Percentiles rank a stretch among this genome's conserved stretches.
Evolutionary conservation across 2,797 vertebrate genomes (phyloP).

Genomic region (Esox lucius): DNA sequence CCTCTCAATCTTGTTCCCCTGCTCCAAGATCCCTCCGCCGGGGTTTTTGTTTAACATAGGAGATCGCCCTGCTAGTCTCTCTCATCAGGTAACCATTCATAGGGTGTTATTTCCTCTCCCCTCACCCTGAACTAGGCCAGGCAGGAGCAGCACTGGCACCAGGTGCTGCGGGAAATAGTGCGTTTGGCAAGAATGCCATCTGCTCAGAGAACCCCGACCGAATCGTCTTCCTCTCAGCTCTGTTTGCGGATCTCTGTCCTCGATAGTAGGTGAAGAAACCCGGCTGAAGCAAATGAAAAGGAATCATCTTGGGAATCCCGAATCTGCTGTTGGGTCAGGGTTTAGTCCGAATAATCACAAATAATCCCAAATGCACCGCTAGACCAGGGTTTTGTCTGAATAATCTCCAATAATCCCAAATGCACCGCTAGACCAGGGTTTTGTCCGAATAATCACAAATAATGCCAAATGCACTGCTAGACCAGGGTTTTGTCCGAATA

Average conservation of each 20-base stretch:
- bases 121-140: conserved; percentile 40
- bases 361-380: too few species aligned
- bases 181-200: not conserved
- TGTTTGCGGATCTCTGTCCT: not conserved
- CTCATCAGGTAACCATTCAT: conserved; percentile 25
- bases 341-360: too few species aligned
- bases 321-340: not conserved
- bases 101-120: conserved; percentile 51
- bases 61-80: conserved; percentile 59
- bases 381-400: too few species aligned
- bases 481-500: not conserved
- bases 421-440: too few species aligned
- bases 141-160: conserved; percentile 9
- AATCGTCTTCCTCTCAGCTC: not conserved
- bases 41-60: conserved; percentile 37
- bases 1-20: not conserved
- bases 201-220: not conserved
- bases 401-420: too few species aligned
- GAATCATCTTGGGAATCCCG: not conserved
- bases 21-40: conserved; percentile 7
- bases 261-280: not conserved
- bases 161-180: conserved; percentile 35
- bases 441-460: not conserved
- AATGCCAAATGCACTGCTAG: too few species aligned
- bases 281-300: not conserved